phyloP scores from a whole-genome alignment of 2,113 vertebrate species.

The Macaca nemestrina region DNA sequence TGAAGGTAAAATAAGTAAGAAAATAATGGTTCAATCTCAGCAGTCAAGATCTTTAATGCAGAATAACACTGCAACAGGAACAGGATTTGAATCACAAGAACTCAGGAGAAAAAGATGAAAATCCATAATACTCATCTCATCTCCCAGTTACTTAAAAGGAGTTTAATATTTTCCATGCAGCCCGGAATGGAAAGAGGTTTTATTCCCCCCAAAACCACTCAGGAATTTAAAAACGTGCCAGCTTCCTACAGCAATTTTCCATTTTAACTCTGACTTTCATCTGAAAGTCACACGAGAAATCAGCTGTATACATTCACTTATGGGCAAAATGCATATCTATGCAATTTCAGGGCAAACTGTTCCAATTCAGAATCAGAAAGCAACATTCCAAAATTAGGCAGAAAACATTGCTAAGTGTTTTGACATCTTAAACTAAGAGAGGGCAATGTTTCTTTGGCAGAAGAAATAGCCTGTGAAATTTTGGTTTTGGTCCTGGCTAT shows the following conservation, averaged over 20 bases:
- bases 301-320: neutral
- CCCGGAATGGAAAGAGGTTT: conserved; percentile 47
- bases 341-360: conserved; percentile 8
- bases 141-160: conserved; percentile 39
- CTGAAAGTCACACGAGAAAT: conserved; percentile 49
- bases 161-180: conserved; percentile 51
- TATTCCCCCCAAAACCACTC: neutral
- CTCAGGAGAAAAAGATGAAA: conserved; percentile 69
- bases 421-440: conserved; percentile 1
- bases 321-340: neutral
- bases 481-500: neutral
- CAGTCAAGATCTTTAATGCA: conserved; percentile 32
- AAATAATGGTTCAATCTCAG: conserved; percentile 50
- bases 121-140: conserved; percentile 64
- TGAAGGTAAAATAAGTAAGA: neutral
- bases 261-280: conserved; percentile 43
- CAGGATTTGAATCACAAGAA: conserved; percentile 59
- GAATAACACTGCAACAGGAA: conserved; percentile 36
- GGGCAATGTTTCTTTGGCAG: conserved; percentile 2
- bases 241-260: conserved; percentile 61
- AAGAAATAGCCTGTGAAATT: neutral
- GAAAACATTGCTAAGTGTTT: neutral
- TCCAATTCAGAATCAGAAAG: conserved; percentile 40
- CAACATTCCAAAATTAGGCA: conserved; percentile 20
- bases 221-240: conserved; percentile 6